phyloP scores from a whole-genome alignment of 1,140 invertebrate genomes.

The Stegodyphus mimosarum region DNA sequence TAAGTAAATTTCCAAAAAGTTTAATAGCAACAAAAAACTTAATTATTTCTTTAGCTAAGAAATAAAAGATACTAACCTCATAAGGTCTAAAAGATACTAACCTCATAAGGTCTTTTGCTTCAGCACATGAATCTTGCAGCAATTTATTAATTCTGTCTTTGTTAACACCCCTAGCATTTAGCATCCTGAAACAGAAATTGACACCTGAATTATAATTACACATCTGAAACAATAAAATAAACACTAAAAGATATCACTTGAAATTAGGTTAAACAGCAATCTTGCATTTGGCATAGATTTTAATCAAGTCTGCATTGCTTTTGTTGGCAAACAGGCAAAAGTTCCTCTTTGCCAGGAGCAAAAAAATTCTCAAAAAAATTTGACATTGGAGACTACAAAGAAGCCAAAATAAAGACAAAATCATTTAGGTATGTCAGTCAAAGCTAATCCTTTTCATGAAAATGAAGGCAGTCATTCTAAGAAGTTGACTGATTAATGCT shows the following conservation, averaged over 20 bases:
- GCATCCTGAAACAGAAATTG: constrained; percentile 57
- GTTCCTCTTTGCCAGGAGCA: not conserved
- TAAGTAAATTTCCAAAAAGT: too few relatives aligned
- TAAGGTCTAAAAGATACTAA: constrained; percentile 50
- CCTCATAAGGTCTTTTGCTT: constrained; percentile 58
- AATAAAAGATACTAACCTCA: constrained; percentile 13
- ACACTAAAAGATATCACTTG: not conserved
- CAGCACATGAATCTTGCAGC: constrained; percentile 54
- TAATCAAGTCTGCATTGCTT: not conserved
- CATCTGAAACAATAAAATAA: not conserved
- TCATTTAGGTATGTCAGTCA: too few relatives aligned
- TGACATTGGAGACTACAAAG: too few relatives aligned
- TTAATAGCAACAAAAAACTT: too few relatives aligned
- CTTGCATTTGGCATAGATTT: not conserved
- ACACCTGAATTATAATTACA: not conserved
- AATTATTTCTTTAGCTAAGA: too few relatives aligned
- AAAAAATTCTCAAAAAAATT: too few relatives aligned
- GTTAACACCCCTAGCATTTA: constrained; percentile 61
- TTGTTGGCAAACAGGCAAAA: not conserved
- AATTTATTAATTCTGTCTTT: constrained; percentile 63
- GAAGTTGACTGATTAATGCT: too few relatives aligned
- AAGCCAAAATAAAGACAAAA: too few relatives aligned
- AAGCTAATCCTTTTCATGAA: too few relatives aligned
- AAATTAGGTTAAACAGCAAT: not conserved
- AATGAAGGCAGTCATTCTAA: too few relatives aligned